A percentile compares a stretch with the other conserved stretches of the same genome.
Evolutionary conservation across 2,113 vertebrate genomes (phyloP).

Genomic region (Dascyllus trimaculatus): DNA sequence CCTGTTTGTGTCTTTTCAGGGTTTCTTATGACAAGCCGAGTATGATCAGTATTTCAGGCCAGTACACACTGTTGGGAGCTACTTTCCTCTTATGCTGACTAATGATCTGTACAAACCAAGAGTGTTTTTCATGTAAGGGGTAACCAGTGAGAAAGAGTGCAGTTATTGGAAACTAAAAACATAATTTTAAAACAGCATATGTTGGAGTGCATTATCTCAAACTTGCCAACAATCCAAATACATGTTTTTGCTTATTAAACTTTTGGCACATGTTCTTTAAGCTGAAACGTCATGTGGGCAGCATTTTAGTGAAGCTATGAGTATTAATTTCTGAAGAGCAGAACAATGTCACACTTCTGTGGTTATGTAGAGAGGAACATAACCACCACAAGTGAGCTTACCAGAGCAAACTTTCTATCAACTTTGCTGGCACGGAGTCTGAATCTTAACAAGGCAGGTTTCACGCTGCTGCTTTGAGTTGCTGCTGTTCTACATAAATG

Average conservation of each 20-base stretch:
- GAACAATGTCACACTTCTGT: neutral
- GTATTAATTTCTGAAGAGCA: neutral
- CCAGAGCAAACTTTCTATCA: neutral
- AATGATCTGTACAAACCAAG: neutral
- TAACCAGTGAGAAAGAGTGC: neutral
- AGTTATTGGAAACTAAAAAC: constrained; percentile 3
- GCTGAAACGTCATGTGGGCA: neutral
- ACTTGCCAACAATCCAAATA: constrained; percentile 1
- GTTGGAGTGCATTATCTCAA: neutral
- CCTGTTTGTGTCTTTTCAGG: neutral
- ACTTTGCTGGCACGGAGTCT: neutral
- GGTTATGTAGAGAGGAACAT: neutral
- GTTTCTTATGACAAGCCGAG: neutral
- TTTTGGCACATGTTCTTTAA: neutral
- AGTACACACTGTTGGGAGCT: neutral
- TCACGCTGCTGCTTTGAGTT: constrained; percentile 9
- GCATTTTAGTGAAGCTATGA: neutral
- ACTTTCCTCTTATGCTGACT: constrained; percentile 6
- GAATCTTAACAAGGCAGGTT: neutral
- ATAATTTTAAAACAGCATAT: neutral
- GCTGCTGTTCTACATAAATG: neutral
- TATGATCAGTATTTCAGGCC: constrained; percentile 18
- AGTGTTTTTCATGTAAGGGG: constrained; percentile 20
- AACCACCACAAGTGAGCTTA: neutral
- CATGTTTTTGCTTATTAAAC: neutral